Conservation (phyloP, 2,797 vertebrate species). For the Oreonectes daqikongensis region DNA sequence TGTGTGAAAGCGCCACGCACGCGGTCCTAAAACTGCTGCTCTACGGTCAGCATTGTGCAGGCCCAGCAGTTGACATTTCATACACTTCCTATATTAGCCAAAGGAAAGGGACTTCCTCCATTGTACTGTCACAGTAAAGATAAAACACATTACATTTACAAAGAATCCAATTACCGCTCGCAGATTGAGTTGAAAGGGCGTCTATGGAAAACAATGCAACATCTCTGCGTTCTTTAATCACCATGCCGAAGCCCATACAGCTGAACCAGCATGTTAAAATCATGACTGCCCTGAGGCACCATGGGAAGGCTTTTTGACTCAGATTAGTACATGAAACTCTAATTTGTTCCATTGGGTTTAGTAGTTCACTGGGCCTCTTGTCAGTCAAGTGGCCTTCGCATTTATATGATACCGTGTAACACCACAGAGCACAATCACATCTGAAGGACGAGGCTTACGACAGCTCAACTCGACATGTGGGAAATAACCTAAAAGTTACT, state of each 20-base stretch:
- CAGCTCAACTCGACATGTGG: conserved; percentile 1
- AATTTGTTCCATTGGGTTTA: conserved; percentile 52
- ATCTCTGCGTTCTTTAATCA: conserved; percentile 54
- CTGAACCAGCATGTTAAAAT: conserved; percentile 23
- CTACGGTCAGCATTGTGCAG: conserved; percentile 5
- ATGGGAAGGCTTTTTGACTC: conserved; percentile 46
- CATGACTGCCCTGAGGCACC: conserved; percentile 32
- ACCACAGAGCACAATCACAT: neutral
- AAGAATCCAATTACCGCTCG: conserved; percentile 55
- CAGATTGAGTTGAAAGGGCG: conserved; percentile 49
- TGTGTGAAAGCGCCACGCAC: neutral
- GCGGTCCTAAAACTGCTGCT: neutral
- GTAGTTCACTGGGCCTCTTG: conserved; percentile 44
- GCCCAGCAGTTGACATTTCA: conserved; percentile 32
- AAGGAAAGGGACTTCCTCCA: conserved; percentile 22
- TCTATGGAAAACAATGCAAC: conserved; percentile 52
- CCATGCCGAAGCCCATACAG: conserved; percentile 33
- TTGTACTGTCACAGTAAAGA: conserved; percentile 31
- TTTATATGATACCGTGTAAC: conserved; percentile 16
- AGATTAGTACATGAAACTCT: conserved; percentile 52
- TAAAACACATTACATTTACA: conserved; percentile 47
- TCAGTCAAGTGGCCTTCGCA: conserved; percentile 31
- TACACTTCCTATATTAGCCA: conserved; percentile 34
- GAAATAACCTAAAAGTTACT: conserved; percentile 15
- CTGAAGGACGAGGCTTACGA: neutral